Evolutionary conservation across 1,140 invertebrate genomes (phyloP), one percentile per base, ranked within the genome.

Genomic region (Lepidurus arcticus): DNA sequence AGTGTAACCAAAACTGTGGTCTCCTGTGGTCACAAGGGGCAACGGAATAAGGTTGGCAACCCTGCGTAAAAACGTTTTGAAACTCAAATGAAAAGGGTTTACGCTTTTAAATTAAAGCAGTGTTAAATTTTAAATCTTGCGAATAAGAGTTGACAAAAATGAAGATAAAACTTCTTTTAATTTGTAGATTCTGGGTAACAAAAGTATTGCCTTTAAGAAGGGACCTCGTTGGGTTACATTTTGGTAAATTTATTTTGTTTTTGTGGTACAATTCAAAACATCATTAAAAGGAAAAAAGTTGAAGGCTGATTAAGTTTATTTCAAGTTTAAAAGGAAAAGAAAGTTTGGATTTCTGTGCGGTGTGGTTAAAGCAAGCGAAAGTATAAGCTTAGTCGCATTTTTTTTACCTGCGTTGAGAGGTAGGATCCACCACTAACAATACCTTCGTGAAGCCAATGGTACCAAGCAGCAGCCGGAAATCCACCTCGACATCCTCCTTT

Each of bases 361-460:
- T 34, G 4, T 5, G 11, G 13, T 1, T 74, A 43, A 13, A 75
- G n/a, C 9, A 43, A 24, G 42, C n/a, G 42, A 75, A 75, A 75
- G 42, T 11, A 74, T 11, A 74, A 21, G 42, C 16, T 0, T n/a
- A 75, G 9, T n/a, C 42, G 1, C 53, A 65, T 65, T 7, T 21
- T n/a, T 9, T 16, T n/a, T 44, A 75, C 74, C 42, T 21, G 43
- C 6, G n/a, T 44, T 1, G 74, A 75, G 8, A 42, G 74, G 74
- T 43, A 75, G 7, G 74, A 24, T 7, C 74, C 74, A 16, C 74
- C 74, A 3, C 9, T 75, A 75, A 75, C 74, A 75, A 75, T 75
- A 26, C 74, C 74, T 42, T 75, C 16, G n/a, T 43, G 24, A 43
- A 75, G 83, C 85, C 74, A 75, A 0, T 75, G 74, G 16, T 75